Evolutionary conservation across 2,888 invertebrate genomes (phyloP).

Genomic region (Nezara viridula): DNA sequence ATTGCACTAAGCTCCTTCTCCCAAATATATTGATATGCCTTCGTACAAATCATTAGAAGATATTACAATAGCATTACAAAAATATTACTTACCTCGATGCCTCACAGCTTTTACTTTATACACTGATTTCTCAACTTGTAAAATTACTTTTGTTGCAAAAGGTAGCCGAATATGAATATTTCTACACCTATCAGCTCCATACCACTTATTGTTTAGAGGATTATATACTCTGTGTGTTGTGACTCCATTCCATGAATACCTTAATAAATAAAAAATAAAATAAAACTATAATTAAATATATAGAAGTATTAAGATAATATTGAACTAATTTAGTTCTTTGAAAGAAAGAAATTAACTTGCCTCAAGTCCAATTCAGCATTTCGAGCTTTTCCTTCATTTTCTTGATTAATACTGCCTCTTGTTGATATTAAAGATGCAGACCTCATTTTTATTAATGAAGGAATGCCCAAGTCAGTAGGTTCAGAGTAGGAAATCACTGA

Average conservation of each 20-base stretch:
- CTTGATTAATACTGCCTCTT: slow-evolving; percentile 79
- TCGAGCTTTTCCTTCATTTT: slow-evolving; percentile 73
- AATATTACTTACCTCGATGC: slow-evolving; percentile 64
- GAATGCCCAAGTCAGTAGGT: slow-evolving; percentile 76
- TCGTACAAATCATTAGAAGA: not conserved
- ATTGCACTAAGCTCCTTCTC: too few species aligned
- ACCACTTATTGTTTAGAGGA: slow-evolving; percentile 76
- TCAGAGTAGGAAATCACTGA: slow-evolving; percentile 72
- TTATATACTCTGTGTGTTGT: slow-evolving; percentile 73
- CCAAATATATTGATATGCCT: too few species aligned
- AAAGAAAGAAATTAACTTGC: slow-evolving; percentile 67
- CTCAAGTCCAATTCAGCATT: slow-evolving; percentile 76
- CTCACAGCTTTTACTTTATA: slow-evolving; percentile 66
- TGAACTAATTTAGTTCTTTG: not conserved
- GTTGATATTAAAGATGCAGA: slow-evolving; percentile 75
- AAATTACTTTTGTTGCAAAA: slow-evolving; percentile 66
- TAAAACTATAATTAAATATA: not conserved
- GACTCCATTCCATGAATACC: slow-evolving; percentile 73
- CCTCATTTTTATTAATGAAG: slow-evolving; percentile 73
- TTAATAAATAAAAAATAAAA: slow-evolving; percentile 65
- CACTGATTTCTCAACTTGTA: slow-evolving; percentile 64
- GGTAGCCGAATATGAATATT: slow-evolving; percentile 73
- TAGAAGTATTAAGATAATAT: not conserved
- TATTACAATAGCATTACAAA: not conserved
- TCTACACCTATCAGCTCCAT: slow-evolving; percentile 78